Percentiles rank a stretch among this genome's conserved stretches.
phyloP scores from a whole-genome alignment of 2,888 invertebrate genomes.

The Tetragonisca angustula region DNA sequence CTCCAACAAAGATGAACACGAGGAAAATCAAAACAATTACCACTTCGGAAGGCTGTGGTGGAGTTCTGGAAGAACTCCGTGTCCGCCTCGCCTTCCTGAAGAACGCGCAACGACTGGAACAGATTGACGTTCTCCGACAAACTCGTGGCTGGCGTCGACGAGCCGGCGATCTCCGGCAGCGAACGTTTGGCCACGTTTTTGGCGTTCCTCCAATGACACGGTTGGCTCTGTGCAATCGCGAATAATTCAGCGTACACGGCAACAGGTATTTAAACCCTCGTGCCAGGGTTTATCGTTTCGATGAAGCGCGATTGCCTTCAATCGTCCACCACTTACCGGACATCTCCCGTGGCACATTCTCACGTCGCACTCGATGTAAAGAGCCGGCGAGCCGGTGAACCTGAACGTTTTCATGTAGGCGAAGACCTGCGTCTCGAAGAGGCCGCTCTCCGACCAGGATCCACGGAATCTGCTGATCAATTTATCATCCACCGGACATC shows the following conservation, averaged over 20 bases:
- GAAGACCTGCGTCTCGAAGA: conserved; percentile 96
- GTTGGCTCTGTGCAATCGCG: conserved; percentile 89
- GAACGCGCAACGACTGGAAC: conserved; percentile 94
- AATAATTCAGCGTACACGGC: background rate
- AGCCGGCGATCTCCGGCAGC: conserved; percentile 84
- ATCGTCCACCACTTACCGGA: conserved; percentile 88
- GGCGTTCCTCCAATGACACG: conserved; percentile 96
- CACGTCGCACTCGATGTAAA: conserved; percentile 97
- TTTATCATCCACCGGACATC: conserved; percentile 97
- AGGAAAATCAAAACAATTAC: conserved; percentile 60
- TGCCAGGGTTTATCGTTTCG: background rate
- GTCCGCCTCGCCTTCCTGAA: conserved; percentile 93
- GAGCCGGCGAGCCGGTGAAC: conserved; percentile 96
- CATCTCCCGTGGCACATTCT: conserved; percentile 98
- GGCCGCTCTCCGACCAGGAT: conserved; percentile 95
- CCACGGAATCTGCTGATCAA: conserved; percentile 96
- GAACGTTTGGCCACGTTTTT: conserved; percentile 92
- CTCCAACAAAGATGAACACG: too few relatives aligned
- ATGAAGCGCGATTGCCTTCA: background rate
- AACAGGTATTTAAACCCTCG: conserved; percentile 17
- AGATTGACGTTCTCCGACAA: conserved; percentile 95
- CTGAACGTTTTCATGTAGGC: conserved; percentile 98
- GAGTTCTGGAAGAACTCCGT: conserved; percentile 85
- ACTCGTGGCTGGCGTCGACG: conserved; percentile 83
- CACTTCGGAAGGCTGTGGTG: conserved; percentile 77